Percentiles rank a stretch among this genome's conserved stretches.
Conservation (phyloP, 2,113 vertebrate genomes). For the Rhadina sibilatrix region DNA sequence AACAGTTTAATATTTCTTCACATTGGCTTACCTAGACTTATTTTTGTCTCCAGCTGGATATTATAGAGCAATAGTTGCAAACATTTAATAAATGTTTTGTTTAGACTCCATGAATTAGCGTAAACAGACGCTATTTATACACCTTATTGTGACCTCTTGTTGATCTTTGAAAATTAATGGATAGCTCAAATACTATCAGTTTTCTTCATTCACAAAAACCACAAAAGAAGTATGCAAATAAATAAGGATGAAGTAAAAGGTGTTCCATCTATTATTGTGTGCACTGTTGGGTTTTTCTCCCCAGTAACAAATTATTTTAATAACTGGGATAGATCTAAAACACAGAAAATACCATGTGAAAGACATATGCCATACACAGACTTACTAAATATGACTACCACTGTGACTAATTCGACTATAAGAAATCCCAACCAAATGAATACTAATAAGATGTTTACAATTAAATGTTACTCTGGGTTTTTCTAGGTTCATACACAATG, state of each 20-base stretch:
- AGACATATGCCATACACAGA: background rate
- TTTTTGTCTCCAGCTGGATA: background rate
- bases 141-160: background rate
- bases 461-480: background rate
- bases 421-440: background rate
- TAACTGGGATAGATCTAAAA: background rate
- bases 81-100: background rate
- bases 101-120: background rate
- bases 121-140: background rate
- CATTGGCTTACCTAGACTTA: background rate
- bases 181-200: background rate
- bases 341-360: background rate
- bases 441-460: background rate
- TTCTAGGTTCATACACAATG: background rate
- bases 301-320: background rate
- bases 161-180: background rate
- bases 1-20: background rate
- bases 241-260: background rate
- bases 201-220: background rate
- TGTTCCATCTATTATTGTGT: background rate
- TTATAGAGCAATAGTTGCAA: background rate
- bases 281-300: background rate
- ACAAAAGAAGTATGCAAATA: background rate
- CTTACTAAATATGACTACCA: background rate
- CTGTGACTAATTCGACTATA: background rate